Percentiles rank a stretch among this genome's conserved stretches.
Conservation (phyloP, 2,113 vertebrate genomes). For the Saccopteryx leptura region DNA sequence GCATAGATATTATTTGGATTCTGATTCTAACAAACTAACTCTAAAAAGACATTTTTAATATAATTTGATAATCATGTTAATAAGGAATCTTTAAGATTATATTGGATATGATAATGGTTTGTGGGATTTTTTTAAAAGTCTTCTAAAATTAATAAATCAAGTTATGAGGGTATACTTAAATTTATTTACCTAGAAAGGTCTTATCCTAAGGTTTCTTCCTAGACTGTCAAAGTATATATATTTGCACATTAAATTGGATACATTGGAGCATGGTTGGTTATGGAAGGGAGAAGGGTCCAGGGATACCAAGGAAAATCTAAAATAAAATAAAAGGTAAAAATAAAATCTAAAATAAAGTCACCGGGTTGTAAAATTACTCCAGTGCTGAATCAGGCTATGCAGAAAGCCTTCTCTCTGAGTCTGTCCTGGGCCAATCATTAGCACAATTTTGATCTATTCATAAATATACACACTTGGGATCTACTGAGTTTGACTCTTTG, state of each 20-base stretch:
- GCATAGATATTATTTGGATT: not conserved
- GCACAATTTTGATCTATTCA: not conserved
- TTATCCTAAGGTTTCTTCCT: not conserved
- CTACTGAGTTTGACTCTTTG: not conserved
- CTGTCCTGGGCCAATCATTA: not conserved
- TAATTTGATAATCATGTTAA: not conserved
- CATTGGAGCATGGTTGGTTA: not conserved
- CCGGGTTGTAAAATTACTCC: not conserved
- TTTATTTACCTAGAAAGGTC: not conserved
- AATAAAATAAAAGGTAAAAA: too few relatives aligned
- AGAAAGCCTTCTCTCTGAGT: not conserved
- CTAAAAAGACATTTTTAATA: not conserved
- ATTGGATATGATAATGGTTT: not conserved
- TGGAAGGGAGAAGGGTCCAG: not conserved
- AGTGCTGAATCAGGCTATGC: not conserved
- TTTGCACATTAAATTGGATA: not conserved
- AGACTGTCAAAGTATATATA: not conserved
- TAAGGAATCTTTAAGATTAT: slow-evolving; percentile 18
- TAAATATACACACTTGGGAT: not conserved
- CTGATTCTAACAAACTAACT: slow-evolving; percentile 1
- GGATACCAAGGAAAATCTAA: not conserved
- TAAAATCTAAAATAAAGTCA: not conserved
- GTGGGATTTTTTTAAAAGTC: not conserved
- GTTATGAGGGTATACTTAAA: not conserved
- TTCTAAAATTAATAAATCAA: slow-evolving; percentile 2